These are phyloP conservation scores for Drosophila pruinosa DNA, from an alignment of 1,140 invertebrate species.

Conservation along the genomic window DNA sequence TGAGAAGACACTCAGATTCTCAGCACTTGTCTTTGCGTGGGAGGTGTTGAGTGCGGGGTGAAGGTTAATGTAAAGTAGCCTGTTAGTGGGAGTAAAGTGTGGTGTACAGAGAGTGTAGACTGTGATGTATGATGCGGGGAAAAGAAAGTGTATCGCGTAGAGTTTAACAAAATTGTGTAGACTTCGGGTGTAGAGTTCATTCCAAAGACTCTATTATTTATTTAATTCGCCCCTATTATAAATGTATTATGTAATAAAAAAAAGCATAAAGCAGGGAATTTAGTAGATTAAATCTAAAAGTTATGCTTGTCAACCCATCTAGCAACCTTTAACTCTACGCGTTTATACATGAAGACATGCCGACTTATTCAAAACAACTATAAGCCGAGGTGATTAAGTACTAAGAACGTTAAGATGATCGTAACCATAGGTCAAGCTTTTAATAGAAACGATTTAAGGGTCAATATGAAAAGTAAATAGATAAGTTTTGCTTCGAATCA, in stretches of 20 bases:
- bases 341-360: not conserved
- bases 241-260: not conserved
- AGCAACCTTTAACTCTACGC: constrained; percentile 25
- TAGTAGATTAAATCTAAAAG: not conserved
- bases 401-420: not conserved
- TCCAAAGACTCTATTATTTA: not conserved
- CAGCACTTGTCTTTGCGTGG: not conserved
- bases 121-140: not conserved
- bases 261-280: not conserved
- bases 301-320: constrained; percentile 24
- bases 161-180: not conserved
- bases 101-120: not conserved
- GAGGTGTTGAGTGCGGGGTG: not conserved
- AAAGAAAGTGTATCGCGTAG: not conserved
- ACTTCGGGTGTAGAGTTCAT: not conserved
- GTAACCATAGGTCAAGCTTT: not conserved
- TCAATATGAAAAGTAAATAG: too few species aligned
- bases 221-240: not conserved
- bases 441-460: not conserved
- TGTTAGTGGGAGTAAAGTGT: not conserved
- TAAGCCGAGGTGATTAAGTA: not conserved
- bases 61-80: not conserved
- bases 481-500: not conserved
- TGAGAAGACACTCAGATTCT: not conserved
- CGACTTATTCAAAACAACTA: not conserved